Evolutionary conservation across 2,113 vertebrate species (phyloP).

Genomic region (Leiothrix lutea): DNA sequence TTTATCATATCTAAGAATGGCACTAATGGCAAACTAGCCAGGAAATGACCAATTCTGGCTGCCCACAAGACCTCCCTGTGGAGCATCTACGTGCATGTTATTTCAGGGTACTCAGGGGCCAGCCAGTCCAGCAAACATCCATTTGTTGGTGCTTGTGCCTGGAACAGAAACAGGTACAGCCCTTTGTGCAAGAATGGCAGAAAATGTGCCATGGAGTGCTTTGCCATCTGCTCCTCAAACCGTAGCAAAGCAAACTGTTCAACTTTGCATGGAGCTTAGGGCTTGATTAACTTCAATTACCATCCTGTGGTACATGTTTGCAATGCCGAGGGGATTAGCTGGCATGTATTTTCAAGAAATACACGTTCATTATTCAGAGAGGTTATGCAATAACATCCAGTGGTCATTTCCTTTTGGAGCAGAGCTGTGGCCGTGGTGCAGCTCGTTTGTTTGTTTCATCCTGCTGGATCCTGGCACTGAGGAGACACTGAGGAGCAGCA

Average conservation of each 20-base stretch:
- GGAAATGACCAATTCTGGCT: not conserved
- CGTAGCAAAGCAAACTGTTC: not conserved
- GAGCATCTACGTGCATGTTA: not conserved
- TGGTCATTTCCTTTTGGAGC: conserved; percentile 42
- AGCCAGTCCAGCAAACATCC: not conserved
- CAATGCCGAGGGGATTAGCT: conserved; percentile 4
- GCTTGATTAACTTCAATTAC: conserved; percentile 27
- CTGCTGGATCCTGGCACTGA: not conserved
- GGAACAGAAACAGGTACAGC: not conserved
- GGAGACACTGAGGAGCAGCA: not conserved
- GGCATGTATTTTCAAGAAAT: conserved; percentile 22
- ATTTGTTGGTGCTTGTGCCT: not conserved
- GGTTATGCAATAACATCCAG: conserved; percentile 19
- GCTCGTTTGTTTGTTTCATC: conserved; percentile 7
- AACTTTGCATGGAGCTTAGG: not conserved
- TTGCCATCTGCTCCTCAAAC: not conserved
- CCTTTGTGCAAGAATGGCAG: not conserved
- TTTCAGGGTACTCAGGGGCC: not conserved
- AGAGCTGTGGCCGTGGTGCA: not conserved
- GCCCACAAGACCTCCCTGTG: not conserved
- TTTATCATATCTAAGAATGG: not conserved
- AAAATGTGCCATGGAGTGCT: not conserved
- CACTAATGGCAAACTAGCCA: not conserved
- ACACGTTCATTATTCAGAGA: not conserved
- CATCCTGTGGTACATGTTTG: not conserved